phyloP scores from a whole-genome alignment of 2,888 invertebrate species.

The Podabrus alpinus region DNA sequence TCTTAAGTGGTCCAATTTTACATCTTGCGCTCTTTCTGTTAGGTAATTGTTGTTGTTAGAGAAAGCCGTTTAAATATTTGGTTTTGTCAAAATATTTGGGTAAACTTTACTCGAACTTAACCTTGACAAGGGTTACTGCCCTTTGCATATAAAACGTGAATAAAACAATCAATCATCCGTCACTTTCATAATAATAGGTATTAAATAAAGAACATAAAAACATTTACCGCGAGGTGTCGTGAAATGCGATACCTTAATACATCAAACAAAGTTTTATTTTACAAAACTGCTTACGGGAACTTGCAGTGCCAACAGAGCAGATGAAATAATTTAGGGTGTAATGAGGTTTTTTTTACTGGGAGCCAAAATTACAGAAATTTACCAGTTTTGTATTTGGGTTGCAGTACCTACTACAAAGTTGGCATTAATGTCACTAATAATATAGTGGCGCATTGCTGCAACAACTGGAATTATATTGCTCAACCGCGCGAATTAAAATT shows the following conservation, averaged over 20 bases:
- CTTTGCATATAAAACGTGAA: not conserved
- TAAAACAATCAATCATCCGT: constrained; percentile 13
- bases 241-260: constrained; percentile 17
- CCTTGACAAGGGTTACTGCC: constrained; percentile 1
- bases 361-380: not conserved
- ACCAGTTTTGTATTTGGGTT: not conserved
- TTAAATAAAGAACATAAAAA: constrained; percentile 19
- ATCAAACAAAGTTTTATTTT: constrained; percentile 20
- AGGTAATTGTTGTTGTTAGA: not conserved
- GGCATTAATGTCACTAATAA: not conserved
- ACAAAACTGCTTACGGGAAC: constrained; percentile 6
- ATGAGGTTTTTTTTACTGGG: not conserved
- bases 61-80: not conserved
- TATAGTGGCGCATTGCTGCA: not conserved
- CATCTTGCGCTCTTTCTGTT: not conserved
- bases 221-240: constrained; percentile 8
- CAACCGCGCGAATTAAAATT: not conserved
- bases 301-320: constrained; percentile 4
- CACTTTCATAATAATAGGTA: constrained; percentile 16
- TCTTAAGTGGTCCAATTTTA: not conserved
- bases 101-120: not conserved
- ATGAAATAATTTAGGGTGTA: constrained; percentile 12
- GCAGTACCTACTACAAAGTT: not conserved
- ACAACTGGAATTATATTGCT: not conserved
- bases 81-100: not conserved